phyloP scores from a whole-genome alignment of 2,113 vertebrate genomes.

The Hemiscyllium ocellatum region DNA sequence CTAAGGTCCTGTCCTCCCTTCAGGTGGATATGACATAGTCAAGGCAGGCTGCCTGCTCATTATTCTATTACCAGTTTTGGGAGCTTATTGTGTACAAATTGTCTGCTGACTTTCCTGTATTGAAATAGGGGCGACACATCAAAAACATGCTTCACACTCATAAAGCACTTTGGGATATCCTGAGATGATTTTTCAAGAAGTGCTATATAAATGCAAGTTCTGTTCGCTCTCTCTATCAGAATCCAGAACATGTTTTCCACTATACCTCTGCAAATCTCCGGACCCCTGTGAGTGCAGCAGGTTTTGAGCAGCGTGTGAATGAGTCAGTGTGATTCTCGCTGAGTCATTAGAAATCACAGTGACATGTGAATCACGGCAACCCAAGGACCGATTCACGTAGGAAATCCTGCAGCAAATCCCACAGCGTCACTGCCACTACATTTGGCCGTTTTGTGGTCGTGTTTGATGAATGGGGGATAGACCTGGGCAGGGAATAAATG shows the following conservation, averaged over 20 bases:
- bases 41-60: not conserved
- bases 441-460: not conserved
- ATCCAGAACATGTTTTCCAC: not conserved
- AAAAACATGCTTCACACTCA: not conserved
- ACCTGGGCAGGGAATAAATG: not conserved
- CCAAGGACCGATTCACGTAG: not conserved
- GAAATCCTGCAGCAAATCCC: not conserved
- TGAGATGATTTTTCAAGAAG: not conserved
- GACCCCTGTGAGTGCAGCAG: not conserved
- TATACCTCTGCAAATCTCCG: no score
- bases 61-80: not conserved
- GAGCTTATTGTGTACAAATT: not conserved
- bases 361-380: not conserved
- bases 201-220: not conserved
- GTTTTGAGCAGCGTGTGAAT: not conserved
- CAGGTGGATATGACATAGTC: not conserved
- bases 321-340: slow-evolving; percentile 34
- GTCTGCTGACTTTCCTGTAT: not conserved
- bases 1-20: not conserved
- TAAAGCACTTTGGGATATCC: not conserved
- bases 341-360: not conserved
- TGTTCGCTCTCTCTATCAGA: not conserved
- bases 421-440: not conserved
- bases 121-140: not conserved
- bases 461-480: not conserved